Evolutionary conservation across 2,113 vertebrate species (phyloP).

Genomic region (Tiliqua scincoides): DNA sequence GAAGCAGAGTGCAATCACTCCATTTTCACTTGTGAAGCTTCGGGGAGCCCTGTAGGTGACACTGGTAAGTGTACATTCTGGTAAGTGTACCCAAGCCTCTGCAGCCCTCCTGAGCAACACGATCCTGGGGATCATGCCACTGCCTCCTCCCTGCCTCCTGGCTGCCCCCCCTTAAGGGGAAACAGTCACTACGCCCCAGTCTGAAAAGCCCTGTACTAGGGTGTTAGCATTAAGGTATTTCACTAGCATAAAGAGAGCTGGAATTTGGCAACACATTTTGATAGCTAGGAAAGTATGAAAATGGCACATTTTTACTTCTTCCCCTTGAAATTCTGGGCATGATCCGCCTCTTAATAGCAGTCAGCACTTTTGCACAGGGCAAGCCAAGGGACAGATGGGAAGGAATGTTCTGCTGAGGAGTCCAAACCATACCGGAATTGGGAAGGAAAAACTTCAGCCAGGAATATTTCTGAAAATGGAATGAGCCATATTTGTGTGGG

Average conservation of each 20-base stretch:
- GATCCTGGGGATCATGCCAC: too few species aligned
- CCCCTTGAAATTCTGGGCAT: background rate
- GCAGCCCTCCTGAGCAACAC: too few species aligned
- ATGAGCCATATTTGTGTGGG: too few species aligned
- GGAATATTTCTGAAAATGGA: background rate
- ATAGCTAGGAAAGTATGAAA: background rate
- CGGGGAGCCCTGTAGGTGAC: too few species aligned
- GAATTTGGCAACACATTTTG: background rate
- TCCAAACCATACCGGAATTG: background rate
- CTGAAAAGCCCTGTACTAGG: too few species aligned
- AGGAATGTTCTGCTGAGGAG: background rate
- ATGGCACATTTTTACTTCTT: background rate
- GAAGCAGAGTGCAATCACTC: too few species aligned
- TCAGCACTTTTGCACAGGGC: background rate
- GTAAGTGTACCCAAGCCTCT: too few species aligned
- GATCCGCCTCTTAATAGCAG: background rate
- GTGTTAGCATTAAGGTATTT: background rate
- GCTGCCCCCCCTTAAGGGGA: too few species aligned
- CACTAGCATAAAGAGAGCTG: background rate
- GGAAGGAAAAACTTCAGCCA: background rate
- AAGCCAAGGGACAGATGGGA: background rate
- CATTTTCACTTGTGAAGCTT: too few species aligned
- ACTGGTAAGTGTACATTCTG: too few species aligned
- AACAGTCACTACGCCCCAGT: too few species aligned
- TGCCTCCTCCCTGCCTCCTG: too few species aligned